Conservation (phyloP, 1,140 invertebrate species). For the Metopolophium dirhodum region DNA sequence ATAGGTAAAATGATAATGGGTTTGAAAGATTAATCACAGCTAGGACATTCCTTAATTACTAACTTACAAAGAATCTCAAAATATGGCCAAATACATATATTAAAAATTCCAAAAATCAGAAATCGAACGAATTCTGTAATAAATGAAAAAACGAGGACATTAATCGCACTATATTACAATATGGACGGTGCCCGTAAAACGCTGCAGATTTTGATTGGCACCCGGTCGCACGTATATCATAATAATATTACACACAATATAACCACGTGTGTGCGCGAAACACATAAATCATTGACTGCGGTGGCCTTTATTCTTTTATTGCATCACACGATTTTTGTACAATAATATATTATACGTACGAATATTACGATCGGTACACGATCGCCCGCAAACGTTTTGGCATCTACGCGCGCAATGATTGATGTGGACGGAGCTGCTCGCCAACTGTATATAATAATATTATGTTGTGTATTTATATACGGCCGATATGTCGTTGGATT, state of each 20-base stretch:
- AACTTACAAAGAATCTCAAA: background rate
- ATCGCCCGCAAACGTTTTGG: background rate
- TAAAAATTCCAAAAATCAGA: background rate
- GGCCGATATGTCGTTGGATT: background rate
- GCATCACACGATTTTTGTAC: background rate
- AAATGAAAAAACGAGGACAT: too few relatives aligned
- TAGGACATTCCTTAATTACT: background rate
- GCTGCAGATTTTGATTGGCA: background rate
- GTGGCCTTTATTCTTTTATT: background rate
- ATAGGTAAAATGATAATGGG: background rate
- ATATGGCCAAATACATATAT: background rate
- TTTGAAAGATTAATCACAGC: background rate
- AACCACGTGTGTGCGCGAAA: background rate
- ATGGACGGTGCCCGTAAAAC: background rate
- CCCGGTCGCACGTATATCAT: background rate
- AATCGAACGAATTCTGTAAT: background rate
- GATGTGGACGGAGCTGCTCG: background rate
- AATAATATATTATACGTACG: background rate
- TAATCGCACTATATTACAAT: background rate
- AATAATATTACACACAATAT: background rate
- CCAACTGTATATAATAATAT: too few relatives aligned
- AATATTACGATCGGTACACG: background rate
- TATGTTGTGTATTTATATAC: too few relatives aligned
- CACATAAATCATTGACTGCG: background rate
- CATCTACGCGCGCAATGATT: background rate